Evolutionary conservation across 2,888 invertebrate genomes (phyloP).

Genomic region (Euclidia mi): DNA sequence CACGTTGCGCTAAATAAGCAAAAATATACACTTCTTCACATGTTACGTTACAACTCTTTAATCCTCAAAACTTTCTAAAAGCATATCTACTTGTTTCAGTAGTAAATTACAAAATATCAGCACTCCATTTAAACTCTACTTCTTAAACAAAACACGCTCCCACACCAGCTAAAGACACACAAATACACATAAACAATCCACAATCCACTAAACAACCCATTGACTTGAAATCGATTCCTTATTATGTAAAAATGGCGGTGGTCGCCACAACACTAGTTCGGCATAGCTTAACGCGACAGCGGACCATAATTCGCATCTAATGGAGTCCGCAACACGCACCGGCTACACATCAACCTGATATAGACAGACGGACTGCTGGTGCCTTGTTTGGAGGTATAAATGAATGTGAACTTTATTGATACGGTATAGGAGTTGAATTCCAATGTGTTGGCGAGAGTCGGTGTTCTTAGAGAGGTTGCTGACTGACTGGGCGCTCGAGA

Average conservation of each 20-base stretch:
- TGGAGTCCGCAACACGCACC: conserved; percentile 84
- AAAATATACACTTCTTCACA: no score
- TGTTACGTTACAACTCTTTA: no score
- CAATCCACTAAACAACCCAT: conserved; percentile 23
- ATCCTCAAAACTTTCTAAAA: no score
- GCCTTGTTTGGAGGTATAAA: conserved; percentile 46
- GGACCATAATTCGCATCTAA: conserved; percentile 81
- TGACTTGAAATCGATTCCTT: conserved; percentile 48
- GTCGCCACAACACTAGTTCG: conserved; percentile 68
- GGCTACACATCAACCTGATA: conserved; percentile 80
- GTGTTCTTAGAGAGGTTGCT: conserved; percentile 52
- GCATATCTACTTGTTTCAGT: no score
- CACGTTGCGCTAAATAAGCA: no score
- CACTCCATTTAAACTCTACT: no score
- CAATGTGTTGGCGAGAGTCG: conserved; percentile 34
- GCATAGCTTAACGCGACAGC: conserved; percentile 75
- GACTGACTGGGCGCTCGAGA: conserved; percentile 27
- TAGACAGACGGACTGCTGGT: conserved; percentile 67
- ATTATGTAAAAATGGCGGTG: conserved; percentile 74
- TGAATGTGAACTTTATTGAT: conserved; percentile 60
- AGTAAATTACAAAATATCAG: no score
- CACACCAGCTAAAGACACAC: not conserved
- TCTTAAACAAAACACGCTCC: not conserved
- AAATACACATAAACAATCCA: conserved; percentile 15
- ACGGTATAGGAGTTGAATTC: conserved; percentile 36